phyloP scores from a whole-genome alignment of 2,888 invertebrate genomes.

The Melieria picta region DNA sequence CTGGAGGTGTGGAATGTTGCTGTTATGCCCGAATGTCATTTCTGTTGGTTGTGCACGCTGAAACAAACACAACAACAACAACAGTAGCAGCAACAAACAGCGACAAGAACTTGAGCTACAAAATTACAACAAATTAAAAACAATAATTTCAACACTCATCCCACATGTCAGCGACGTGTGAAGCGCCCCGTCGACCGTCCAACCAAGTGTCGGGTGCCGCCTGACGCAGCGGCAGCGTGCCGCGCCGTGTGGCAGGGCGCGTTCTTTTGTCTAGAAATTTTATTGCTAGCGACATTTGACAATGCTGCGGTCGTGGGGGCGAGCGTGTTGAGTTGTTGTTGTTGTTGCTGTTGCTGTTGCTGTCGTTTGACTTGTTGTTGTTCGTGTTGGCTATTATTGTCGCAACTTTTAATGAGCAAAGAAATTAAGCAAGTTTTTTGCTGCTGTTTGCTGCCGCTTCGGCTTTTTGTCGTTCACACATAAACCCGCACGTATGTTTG shows the following conservation, averaged over 20 bases:
- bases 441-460: not conserved
- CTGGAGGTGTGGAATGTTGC: conserved; percentile 15
- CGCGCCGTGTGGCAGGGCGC: too few species aligned
- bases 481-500: not conserved
- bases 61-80: conserved; percentile 7
- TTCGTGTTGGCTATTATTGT: conserved; percentile 13
- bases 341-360: conserved; percentile 17
- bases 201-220: too few species aligned
- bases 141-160: conserved; percentile 48
- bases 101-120: conserved; percentile 1
- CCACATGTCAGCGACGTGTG: conserved; percentile 38
- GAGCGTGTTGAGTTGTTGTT: conserved; percentile 7
- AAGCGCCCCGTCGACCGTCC: not conserved
- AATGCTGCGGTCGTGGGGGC: not conserved
- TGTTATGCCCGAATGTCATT: conserved; percentile 38
- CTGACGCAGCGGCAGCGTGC: too few species aligned
- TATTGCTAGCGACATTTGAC: too few species aligned
- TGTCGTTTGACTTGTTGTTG: conserved; percentile 5
- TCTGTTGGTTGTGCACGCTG: conserved; percentile 14
- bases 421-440: conserved; percentile 44
- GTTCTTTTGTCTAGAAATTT: too few species aligned
- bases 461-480: not conserved
- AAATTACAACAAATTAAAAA: conserved; percentile 43
- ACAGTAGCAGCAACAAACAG: not conserved
- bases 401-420: conserved; percentile 47